A percentile compares a stretch with the other conserved stretches of the same genome.
These are phyloP conservation scores for Chirona hameri DNA, from an alignment of 2,888 invertebrate species.

Conservation along the genomic window DNA sequence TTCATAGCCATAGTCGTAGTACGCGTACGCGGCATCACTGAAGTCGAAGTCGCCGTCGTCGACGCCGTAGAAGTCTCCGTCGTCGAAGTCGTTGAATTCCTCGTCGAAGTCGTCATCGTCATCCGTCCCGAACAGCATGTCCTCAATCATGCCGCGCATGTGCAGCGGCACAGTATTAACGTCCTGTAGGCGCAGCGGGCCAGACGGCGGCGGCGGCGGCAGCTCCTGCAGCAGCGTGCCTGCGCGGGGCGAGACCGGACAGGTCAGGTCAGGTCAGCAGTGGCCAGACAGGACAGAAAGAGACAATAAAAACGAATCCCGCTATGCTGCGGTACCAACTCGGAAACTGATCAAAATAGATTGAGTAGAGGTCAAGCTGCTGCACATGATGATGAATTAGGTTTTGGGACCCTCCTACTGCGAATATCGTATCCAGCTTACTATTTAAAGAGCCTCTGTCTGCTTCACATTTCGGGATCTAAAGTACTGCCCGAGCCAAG, in stretches of 20 bases:
- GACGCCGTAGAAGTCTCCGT: not conserved
- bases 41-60: not conserved
- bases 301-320: too few species aligned
- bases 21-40: not conserved
- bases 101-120: not conserved
- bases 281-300: too few species aligned
- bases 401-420: too few species aligned
- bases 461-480: too few species aligned
- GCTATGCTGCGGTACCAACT: too few species aligned
- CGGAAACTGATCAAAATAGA: too few species aligned
- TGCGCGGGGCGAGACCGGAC: not conserved
- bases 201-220: not conserved
- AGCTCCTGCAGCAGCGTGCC: not conserved
- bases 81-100: not conserved
- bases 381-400: too few species aligned
- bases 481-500: too few species aligned
- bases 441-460: too few species aligned
- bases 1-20: not conserved
- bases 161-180: not conserved
- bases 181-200: not conserved
- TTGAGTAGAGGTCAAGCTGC: too few species aligned
- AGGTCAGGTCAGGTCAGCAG: too few species aligned
- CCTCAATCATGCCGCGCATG: not conserved
- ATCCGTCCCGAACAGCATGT: not conserved
- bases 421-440: too few species aligned